These are phyloP conservation scores for Catalaphyllia jardinei DNA, from an alignment of 64 coral and sea anemone species.

Conservation along the genomic window DNA sequence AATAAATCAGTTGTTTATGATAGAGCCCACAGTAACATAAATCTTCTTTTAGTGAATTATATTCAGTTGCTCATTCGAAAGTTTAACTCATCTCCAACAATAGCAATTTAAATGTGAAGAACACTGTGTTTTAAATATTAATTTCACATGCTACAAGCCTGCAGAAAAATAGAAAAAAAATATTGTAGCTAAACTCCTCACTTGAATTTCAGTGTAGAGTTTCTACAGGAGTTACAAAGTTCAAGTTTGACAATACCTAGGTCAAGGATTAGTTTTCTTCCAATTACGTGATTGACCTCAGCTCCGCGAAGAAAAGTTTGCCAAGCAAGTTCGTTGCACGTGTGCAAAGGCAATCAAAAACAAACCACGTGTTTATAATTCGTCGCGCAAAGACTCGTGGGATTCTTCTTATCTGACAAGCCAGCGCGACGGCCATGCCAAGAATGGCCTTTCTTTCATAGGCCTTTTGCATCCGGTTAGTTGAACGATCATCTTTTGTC, in stretches of 20 bases:
- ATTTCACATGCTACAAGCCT: constrained; percentile 62
- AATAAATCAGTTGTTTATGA: background rate
- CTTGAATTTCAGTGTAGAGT: background rate
- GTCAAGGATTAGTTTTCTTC: background rate
- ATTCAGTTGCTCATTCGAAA: background rate
- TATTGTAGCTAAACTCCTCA: no score
- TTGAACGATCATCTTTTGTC: constrained; percentile 76
- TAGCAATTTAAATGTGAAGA: constrained; percentile 56
- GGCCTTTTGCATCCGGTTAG: constrained; percentile 87
- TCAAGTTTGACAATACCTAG: background rate
- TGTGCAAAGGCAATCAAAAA: constrained; percentile 65
- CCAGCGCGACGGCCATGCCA: constrained; percentile 90
- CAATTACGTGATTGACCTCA: background rate
- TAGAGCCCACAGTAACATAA: background rate
- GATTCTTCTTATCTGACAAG: constrained; percentile 83
- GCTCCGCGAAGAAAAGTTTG: background rate
- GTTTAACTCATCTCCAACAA: background rate
- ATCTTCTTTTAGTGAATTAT: background rate
- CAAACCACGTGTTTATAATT: constrained; percentile 93
- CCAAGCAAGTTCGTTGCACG: constrained; percentile 14
- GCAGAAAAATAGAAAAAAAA: background rate
- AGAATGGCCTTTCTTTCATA: constrained; percentile 86
- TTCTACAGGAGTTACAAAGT: background rate
- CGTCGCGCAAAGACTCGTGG: constrained; percentile 62
- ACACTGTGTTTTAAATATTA: constrained; percentile 78